Evolutionary conservation across 2,888 invertebrate genomes (phyloP), one percentile per base, ranked within the genome.

Genomic region (Caenorhabditis panamensis): DNA sequence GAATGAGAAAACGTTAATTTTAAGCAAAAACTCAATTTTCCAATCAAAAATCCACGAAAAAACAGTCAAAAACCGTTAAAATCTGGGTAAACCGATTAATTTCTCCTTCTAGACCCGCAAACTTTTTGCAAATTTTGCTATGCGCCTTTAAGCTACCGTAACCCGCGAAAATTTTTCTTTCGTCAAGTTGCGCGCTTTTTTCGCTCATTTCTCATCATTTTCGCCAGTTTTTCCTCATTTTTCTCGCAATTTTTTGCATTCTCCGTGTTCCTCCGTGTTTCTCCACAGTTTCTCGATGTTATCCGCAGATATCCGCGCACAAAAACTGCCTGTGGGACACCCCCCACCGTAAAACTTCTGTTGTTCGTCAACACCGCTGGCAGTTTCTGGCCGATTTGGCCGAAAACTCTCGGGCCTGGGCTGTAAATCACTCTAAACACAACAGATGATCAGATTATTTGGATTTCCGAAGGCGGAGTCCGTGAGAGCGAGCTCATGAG

Each of bases 141-240:
- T 51, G 51, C 51, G 51, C 24, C 51, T 51, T 51, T 51, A 51
- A 51, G 24, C 20, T 22, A 53, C 28, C 28, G 54, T 54, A 54
- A 16, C 28, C 20, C 51, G 13, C 22, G 5, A 51, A 13, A 51
- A 24, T 24, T 24, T 51, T 24, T 41, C 13, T 41, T 6, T 11
- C n/a, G n/a, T n/a, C n/a, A n/a, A n/a, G n/a, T n/a, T n/a, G n/a
- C n/a, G n/a, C n/a, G n/a, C n/a, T n/a, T n/a, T n/a, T n/a, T n/a
- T n/a, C n/a, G n/a, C n/a, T n/a, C n/a, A n/a, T n/a, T n/a, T 11
- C 13, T 41, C 22, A 31, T 31, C 9, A 6, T 31, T 51, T 24
- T 51, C 24, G 11, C 18, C 49, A 22, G 2, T 18, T 22, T 9
- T 22, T 49, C 20, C 4, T 11, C 11, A 8, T 28, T 28, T 54